phyloP scores from a whole-genome alignment of 2,888 invertebrate genomes.

The Homarus gammarus region DNA sequence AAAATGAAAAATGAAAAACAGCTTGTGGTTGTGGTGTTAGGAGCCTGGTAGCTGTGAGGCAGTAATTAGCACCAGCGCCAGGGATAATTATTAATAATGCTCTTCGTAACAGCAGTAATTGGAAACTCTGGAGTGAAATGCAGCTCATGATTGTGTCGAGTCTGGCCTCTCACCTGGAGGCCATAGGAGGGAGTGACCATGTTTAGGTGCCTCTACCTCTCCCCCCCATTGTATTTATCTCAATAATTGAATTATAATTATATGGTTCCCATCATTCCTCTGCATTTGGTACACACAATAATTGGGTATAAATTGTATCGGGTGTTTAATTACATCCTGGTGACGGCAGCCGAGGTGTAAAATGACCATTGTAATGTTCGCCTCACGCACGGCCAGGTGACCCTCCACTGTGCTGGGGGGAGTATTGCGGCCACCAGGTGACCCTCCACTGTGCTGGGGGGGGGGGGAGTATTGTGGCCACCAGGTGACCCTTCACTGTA shows the following conservation, averaged over 20 bases:
- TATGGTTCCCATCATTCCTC: constrained; percentile 40
- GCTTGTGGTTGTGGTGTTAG: too few relatives aligned
- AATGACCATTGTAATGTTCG: background rate
- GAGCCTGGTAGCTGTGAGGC: constrained; percentile 57
- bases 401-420: too few relatives aligned
- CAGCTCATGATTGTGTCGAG: constrained; percentile 38
- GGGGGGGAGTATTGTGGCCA: too few relatives aligned
- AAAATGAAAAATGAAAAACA: too few relatives aligned
- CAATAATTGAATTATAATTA: constrained; percentile 63
- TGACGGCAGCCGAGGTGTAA: too few relatives aligned
- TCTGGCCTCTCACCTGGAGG: background rate
- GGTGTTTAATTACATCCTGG: constrained; percentile 39
- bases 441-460: too few relatives aligned
- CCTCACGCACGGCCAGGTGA: too few relatives aligned
- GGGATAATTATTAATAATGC: constrained; percentile 52
- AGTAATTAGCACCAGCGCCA: constrained; percentile 40
- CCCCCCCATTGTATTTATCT: constrained; percentile 42
- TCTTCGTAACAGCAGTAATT: constrained; percentile 51
- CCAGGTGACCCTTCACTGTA: too few relatives aligned
- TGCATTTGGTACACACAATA: constrained; percentile 46
- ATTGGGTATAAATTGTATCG: constrained; percentile 31
- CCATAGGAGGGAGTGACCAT: too few relatives aligned
- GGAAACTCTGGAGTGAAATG: constrained; percentile 37
- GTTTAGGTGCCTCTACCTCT: background rate
- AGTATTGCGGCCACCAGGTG: too few relatives aligned